phyloP scores from a whole-genome alignment of 2,888 invertebrate genomes.

The Catocala sponsa region DNA sequence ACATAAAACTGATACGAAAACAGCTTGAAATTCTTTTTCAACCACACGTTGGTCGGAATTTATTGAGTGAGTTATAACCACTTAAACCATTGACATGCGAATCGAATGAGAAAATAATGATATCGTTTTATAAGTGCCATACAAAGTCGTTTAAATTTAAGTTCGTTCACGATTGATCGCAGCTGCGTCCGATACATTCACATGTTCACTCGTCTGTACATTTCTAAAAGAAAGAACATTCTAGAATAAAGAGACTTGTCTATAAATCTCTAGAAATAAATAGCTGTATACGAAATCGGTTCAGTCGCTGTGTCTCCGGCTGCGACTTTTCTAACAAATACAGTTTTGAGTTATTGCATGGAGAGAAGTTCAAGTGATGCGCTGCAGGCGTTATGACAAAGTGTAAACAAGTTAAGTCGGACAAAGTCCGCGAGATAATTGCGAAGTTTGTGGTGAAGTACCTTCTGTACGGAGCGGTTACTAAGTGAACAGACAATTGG shows the following conservation, averaged over 20 bases:
- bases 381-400: constrained; percentile 13
- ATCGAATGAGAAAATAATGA: constrained; percentile 25
- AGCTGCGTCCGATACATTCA: background rate
- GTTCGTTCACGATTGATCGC: constrained; percentile 2
- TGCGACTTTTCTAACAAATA: constrained; percentile 52
- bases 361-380: constrained; percentile 12
- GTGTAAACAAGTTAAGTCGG: constrained; percentile 34
- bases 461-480: too few relatives aligned
- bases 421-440: background rate
- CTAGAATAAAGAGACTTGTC: constrained; percentile 13
- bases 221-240: constrained; percentile 8
- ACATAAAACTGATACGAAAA: background rate
- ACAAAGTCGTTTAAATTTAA: constrained; percentile 20
- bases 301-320: constrained; percentile 36
- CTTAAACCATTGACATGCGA: constrained; percentile 3
- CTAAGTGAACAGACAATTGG: too few relatives aligned
- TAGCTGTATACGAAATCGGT: constrained; percentile 45
- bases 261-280: constrained; percentile 51
- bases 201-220: background rate
- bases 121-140: constrained; percentile 13
- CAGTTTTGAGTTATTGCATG: constrained; percentile 47
- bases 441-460: background rate
- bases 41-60: background rate
- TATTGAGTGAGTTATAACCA: constrained; percentile 3
- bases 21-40: background rate